Conservation (phyloP, 1,140 invertebrate genomes). For the Uloborus diversus region DNA sequence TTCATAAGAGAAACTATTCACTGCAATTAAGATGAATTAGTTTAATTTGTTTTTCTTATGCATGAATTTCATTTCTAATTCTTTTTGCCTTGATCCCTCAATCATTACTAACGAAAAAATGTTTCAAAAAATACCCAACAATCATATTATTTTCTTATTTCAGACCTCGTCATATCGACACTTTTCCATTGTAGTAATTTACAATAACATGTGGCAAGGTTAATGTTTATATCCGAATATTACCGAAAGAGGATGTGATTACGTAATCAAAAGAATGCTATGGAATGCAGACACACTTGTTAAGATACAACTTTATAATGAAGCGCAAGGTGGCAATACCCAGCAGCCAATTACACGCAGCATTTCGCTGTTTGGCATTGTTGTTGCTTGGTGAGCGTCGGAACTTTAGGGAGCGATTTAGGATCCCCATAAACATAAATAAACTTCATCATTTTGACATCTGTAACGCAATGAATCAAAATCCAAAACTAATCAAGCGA, state of each 20-base stretch:
- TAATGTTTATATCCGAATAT: too few relatives aligned
- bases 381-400: slow-evolving; percentile 16
- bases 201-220: too few relatives aligned
- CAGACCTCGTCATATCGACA: too few relatives aligned
- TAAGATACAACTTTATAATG: slow-evolving; percentile 17
- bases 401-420: not conserved
- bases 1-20: too few relatives aligned
- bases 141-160: too few relatives aligned
- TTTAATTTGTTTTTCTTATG: too few relatives aligned
- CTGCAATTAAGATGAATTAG: too few relatives aligned
- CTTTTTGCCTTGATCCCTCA: too few relatives aligned
- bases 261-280: slow-evolving; percentile 30
- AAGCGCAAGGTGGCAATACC: slow-evolving; percentile 36
- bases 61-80: too few relatives aligned
- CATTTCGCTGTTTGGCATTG: slow-evolving; percentile 27
- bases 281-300: slow-evolving; percentile 41
- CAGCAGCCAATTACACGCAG: slow-evolving; percentile 36
- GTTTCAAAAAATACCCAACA: too few relatives aligned
- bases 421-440: not conserved
- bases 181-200: too few relatives aligned
- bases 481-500: not conserved
- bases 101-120: too few relatives aligned
- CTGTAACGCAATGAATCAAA: not conserved
- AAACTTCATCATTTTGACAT: not conserved
- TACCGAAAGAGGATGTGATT: not conserved